Evolutionary conservation across 2,797 vertebrate genomes (phyloP), one percentile per base, ranked within the genome.

Genomic region (Diplodus sargus): DNA sequence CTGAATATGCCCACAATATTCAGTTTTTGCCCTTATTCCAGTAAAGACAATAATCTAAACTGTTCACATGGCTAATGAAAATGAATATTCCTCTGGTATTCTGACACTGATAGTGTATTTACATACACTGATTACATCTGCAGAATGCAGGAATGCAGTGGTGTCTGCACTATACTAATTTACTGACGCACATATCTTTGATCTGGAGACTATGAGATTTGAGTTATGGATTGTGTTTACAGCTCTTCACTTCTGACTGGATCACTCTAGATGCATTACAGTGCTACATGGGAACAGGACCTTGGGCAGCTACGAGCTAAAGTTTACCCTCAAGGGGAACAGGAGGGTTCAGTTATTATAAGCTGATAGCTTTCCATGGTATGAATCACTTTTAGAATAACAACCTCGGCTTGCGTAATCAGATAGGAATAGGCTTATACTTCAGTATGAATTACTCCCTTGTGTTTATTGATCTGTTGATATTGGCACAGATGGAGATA

Each of bases 151-250:
- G 53, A 69, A 49, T 70, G 43, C n/a, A 14, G 28, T 6, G 2
- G 10, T 23, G 68, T 47, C 68, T 61, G 22, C 11, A 12, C 56
- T 74, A 0, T 2, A 45, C 11, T 1, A 3, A 54, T 2, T 42
- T 74, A 73, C 39, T 14, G 22, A 77, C 64, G 58, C 13, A 17
- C 0, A 0, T 23, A 10, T 79, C 57, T 59, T 59, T 69, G 51
- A 79, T 60, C 43, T 45, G 20, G 20, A 51, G 5, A 49, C 17
- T 42, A 13, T 79, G 68, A 74, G 45, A 58, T 13, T 54, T 43
- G 5, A 30, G 49, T 47, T 18, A 53, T 45, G 42, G 30, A 78
- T 70, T 70, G 63, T 64, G 22, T 62, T 81, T 49, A 45, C 62
- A 14, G 49, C n/a, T 59, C 45, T 76, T 77, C 54, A 42, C 17